phyloP scores from a whole-genome alignment of 2,797 vertebrate species.

The Chaenodraco wilsoni region DNA sequence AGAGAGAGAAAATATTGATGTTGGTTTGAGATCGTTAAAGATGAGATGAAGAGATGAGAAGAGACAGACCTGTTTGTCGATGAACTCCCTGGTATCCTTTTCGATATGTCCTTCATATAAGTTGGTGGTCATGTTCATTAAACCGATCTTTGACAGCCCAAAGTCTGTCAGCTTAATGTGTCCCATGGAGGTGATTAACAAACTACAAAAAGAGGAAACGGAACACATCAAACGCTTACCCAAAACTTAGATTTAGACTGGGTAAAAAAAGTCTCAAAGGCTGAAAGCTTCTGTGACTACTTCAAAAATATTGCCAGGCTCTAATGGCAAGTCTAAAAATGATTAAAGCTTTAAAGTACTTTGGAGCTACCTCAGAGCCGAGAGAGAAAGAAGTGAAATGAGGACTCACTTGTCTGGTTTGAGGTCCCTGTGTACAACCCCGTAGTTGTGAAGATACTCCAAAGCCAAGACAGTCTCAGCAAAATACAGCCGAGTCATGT shows the following conservation, averaged over 20 bases:
- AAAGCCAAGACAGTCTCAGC: constrained; percentile 94
- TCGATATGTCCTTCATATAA: constrained; percentile 96
- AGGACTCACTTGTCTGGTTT: constrained; percentile 94
- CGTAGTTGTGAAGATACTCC: constrained; percentile 94
- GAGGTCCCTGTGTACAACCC: constrained; percentile 93
- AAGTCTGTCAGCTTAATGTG: constrained; percentile 97
- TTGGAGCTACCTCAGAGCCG: background rate
- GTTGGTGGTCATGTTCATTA: constrained; percentile 97
- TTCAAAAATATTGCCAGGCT: constrained; percentile 35
- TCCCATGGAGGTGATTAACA: constrained; percentile 94
- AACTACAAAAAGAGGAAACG: constrained; percentile 75
- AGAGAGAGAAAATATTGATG: background rate
- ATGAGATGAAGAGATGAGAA: background rate
- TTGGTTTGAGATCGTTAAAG: background rate
- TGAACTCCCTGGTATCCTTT: constrained; percentile 94
- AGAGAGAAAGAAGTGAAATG: constrained; percentile 19
- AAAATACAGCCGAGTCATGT: constrained; percentile 96
- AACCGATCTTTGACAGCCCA: constrained; percentile 93
- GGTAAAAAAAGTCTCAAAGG: constrained; percentile 31
- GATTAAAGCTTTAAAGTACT: constrained; percentile 37
- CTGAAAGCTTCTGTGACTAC: constrained; percentile 13
- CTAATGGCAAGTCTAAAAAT: constrained; percentile 22
- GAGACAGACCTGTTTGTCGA: constrained; percentile 90
- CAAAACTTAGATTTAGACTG: constrained; percentile 9
- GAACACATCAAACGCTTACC: constrained; percentile 23